Conservation (phyloP, 2,797 vertebrate genomes). For the Eurystomus glaucurus region DNA sequence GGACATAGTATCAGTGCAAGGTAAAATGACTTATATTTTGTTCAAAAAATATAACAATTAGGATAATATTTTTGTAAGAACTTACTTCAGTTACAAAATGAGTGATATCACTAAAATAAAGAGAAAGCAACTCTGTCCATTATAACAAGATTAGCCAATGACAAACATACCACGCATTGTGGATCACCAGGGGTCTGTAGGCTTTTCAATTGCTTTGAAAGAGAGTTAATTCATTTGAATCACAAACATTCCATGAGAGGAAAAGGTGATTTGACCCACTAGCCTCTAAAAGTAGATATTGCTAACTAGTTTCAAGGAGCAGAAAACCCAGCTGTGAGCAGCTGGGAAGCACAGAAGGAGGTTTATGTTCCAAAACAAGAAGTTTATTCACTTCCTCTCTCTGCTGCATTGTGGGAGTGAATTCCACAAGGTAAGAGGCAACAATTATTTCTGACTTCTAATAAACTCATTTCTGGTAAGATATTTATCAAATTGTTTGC, state of each 20-base stretch:
- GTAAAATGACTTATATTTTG: background rate
- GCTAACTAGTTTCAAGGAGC: background rate
- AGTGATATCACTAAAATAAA: background rate
- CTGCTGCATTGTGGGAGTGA: background rate
- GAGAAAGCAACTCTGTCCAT: background rate
- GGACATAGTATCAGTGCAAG: background rate
- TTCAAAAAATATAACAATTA: background rate
- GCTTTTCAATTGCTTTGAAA: background rate
- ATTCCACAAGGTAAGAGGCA: background rate
- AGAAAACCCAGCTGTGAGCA: conserved; percentile 6
- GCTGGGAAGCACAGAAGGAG: background rate
- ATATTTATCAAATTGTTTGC: background rate
- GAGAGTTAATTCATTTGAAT: background rate
- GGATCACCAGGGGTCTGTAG: background rate
- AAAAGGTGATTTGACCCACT: conserved; percentile 16
- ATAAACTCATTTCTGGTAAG: background rate
- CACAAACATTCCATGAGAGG: background rate
- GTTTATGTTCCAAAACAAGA: background rate
- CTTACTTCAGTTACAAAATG: background rate
- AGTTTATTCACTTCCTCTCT: background rate
- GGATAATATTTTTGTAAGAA: background rate
- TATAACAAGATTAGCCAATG: background rate
- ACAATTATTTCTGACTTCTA: background rate
- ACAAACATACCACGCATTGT: rapidly evolving
- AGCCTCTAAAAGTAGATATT: background rate